These are phyloP conservation scores for Podotricha telesiphe DNA, from an alignment of 2,888 invertebrate species.

Conservation along the genomic window DNA sequence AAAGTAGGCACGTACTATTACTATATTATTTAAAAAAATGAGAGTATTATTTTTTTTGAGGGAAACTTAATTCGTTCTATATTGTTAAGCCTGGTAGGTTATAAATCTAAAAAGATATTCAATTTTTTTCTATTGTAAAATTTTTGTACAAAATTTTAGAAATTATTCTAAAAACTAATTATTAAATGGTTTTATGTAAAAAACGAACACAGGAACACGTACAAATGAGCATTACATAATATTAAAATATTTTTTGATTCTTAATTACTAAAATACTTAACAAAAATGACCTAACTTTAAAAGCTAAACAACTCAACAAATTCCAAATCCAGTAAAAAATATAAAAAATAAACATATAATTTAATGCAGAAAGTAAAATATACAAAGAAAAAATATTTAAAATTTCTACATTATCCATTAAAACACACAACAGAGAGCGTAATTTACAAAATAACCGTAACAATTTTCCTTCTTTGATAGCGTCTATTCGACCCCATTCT, in stretches of 20 bases:
- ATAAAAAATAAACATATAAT: neutral
- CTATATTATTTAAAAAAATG: neutral
- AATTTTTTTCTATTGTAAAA: too few species aligned
- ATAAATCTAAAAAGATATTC: too few species aligned
- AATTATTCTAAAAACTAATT: too few species aligned
- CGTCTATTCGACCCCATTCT: conserved; percentile 38
- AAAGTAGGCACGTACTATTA: neutral
- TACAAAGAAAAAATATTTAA: neutral
- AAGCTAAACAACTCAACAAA: neutral
- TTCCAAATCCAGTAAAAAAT: neutral
- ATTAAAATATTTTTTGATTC: too few species aligned
- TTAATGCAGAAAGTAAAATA: neutral
- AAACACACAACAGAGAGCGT: conserved; percentile 28
- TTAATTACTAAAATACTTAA: too few species aligned
- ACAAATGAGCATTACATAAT: too few species aligned
- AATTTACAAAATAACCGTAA: conserved; percentile 36
- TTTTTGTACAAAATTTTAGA: too few species aligned
- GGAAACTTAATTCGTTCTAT: neutral
- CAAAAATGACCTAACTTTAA: neutral
- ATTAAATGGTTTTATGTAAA: too few species aligned
- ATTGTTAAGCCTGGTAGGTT: too few species aligned
- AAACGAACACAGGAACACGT: too few species aligned
- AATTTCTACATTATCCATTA: conserved; percentile 21
- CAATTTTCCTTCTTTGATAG: conserved; percentile 34
- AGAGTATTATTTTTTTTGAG: neutral